Evolutionary conservation across 2,888 invertebrate species (phyloP).

Genomic region (Cremastinae sp.): DNA sequence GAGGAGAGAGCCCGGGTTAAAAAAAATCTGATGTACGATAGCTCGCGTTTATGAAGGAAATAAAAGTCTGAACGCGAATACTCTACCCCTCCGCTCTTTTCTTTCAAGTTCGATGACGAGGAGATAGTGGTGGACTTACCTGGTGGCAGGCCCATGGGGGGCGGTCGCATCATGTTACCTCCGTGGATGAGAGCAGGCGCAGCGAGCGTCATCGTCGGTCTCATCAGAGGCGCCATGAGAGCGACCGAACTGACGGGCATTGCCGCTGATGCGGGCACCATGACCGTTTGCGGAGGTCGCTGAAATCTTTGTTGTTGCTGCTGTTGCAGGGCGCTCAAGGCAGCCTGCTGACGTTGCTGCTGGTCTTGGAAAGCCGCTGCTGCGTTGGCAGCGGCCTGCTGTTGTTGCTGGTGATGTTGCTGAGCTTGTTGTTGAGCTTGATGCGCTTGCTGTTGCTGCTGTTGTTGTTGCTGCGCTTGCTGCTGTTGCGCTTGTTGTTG

Average conservation of each 20-base stretch:
- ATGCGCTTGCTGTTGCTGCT: constrained; percentile 74
- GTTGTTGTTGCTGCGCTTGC: constrained; percentile 73
- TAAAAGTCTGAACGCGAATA: constrained; percentile 24
- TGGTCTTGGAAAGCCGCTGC: constrained; percentile 79
- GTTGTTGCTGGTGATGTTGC: constrained; percentile 75
- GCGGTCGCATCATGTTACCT: constrained; percentile 85
- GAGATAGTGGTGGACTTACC: constrained; percentile 81
- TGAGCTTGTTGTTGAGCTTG: constrained; percentile 72
- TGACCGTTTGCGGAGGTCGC: constrained; percentile 80
- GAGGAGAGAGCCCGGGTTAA: too few species aligned
- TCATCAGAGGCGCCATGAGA: constrained; percentile 81
- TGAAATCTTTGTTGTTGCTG: constrained; percentile 81
- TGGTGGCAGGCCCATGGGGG: constrained; percentile 85
- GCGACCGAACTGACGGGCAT: constrained; percentile 81
- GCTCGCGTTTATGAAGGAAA: neutral
- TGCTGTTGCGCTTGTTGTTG: constrained; percentile 68
- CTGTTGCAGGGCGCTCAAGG: constrained; percentile 76
- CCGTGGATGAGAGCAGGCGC: constrained; percentile 82
- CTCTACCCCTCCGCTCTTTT: constrained; percentile 18
- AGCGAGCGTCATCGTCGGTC: constrained; percentile 81
- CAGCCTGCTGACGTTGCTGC: constrained; percentile 80
- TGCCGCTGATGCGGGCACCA: constrained; percentile 80
- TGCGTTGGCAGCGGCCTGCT: constrained; percentile 79
- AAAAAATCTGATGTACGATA: constrained; percentile 8
- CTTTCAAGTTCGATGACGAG: constrained; percentile 5